These are phyloP conservation scores for Ataeniobius toweri DNA, from an alignment of 2,797 vertebrate genomes.

Conservation along the genomic window DNA sequence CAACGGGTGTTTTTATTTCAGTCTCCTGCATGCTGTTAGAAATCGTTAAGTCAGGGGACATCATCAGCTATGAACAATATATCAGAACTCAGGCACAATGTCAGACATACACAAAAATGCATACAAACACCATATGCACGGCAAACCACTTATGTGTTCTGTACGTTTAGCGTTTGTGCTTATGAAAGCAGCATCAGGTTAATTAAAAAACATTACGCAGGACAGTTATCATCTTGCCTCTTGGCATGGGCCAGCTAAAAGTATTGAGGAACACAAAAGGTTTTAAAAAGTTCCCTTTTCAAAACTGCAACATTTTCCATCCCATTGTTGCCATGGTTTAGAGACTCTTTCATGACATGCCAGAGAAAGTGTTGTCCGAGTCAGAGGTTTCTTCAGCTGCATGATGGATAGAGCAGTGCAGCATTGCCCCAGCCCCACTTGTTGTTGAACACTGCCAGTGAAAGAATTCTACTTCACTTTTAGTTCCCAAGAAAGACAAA, in stretches of 20 bases:
- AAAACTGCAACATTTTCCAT: not conserved
- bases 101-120: conserved; percentile 25
- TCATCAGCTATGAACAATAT: conserved; percentile 27
- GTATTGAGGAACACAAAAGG: not conserved
- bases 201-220: conserved; percentile 54
- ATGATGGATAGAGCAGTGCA: not conserved
- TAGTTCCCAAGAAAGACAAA: not conserved
- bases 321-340: not conserved
- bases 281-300: not conserved
- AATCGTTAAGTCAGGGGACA: conserved; percentile 21
- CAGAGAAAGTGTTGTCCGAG: not conserved
- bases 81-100: conserved; percentile 31
- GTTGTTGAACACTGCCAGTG: not conserved
- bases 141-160: conserved; percentile 18
- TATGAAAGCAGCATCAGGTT: conserved; percentile 36
- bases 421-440: not conserved
- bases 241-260: not conserved
- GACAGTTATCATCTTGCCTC: conserved; percentile 17
- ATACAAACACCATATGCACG: conserved; percentile 10
- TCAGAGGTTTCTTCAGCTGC: not conserved
- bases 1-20: conserved; percentile 17
- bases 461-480: not conserved
- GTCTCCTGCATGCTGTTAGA: conserved; percentile 12
- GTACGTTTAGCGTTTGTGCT: conserved; percentile 19
- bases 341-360: not conserved